Evolutionary conservation across 2,888 invertebrate species (phyloP), one percentile per base, ranked within the genome.

Genomic region (Epiblema foenella): DNA sequence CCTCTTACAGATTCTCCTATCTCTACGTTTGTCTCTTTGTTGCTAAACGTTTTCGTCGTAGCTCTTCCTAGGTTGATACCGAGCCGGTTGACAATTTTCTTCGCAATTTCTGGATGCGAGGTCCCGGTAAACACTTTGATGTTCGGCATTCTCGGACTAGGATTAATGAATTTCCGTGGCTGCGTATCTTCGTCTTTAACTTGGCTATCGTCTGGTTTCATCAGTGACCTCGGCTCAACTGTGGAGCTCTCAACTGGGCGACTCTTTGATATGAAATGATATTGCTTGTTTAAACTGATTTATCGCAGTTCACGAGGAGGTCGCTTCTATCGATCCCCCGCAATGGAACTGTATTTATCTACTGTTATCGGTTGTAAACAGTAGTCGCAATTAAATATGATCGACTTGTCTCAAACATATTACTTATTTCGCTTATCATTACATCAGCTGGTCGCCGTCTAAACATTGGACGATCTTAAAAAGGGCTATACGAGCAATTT

Each of bases 61-160:
- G 99, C 99, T 94, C 98, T 98, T 77, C 99, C 98, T 78, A 98
- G 95, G 93, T 98, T 97, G 80, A 99, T 97, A 77, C 98, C 99
- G 52, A 99, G 95, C 78, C 99, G 95, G 85, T 98, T 97, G 77
- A 98, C 98, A 81, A 99, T 98, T 86, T 97, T 96, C 87, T 98
- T 97, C n/a, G 99, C 98, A 77, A 99, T 94, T 86, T 99, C 99
- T 60, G 98, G 97, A 93, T 99, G 99, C 72, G 99, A 99, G 76
- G 98, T 98, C 75, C 99, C 99, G 84, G 98, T 98, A 93, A 99
- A 99, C 79, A 99, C 97, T 95, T 99, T 99, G 83, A 99, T 99
- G 93, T 99, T 99, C 83, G 99, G 99, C 99, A 99, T 99, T 94
- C 95, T 93, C 68, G 87, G 82, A 74, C 85, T 83, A 68, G 86